Base-by-base conservation (phyloP, 2,888 invertebrate genomes). In the Caenorhabditis drosophilae region DNA sequence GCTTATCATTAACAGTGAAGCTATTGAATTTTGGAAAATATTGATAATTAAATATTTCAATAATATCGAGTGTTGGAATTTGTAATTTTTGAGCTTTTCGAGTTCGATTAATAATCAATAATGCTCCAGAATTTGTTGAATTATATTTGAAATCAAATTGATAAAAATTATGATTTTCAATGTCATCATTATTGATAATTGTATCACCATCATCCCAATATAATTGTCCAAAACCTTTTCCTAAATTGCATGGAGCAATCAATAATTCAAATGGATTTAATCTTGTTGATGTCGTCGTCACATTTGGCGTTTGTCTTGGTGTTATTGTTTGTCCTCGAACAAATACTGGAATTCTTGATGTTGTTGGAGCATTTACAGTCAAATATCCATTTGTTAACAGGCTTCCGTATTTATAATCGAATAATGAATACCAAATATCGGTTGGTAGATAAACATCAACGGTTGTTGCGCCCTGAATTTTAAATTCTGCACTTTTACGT, bases 261-360 rank as follows among this genome's bases (percentile, higher is more conserved):
- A 90, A 80, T 26, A 92, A 85, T 73, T 89, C 88, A 66, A 91
- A 86, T 44, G 89, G 88, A 35, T 89, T 88, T 73, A 87, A 86
- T 56, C 90, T 88, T 42, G 78, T 48, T 1, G 67, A 70, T 2
- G 66, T 61, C 1, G 81, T 80, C 0, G 78, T 82, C 26, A 70
- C 53, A 18, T 54, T 60, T 11, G 81, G 75, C 7, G 67, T 72
- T 58, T 84, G 88, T 66, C 87, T 84, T n/a, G 87, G 85, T 46
- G 90, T 77, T 18, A 89, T 87, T 38, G 86, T 84, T 23, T 89
- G 89, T 55, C 72, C 73, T 56, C 77, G 64, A 6, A 78, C 67
- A 60, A 79, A 81, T 2, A 74, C 70, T 16, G 81, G 81, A 56
- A 73, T 73, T 40, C 66, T 42, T 12, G 66, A 72, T 18, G 74